phyloP scores from a whole-genome alignment of 2,888 invertebrate genomes.

The Labia minor region DNA sequence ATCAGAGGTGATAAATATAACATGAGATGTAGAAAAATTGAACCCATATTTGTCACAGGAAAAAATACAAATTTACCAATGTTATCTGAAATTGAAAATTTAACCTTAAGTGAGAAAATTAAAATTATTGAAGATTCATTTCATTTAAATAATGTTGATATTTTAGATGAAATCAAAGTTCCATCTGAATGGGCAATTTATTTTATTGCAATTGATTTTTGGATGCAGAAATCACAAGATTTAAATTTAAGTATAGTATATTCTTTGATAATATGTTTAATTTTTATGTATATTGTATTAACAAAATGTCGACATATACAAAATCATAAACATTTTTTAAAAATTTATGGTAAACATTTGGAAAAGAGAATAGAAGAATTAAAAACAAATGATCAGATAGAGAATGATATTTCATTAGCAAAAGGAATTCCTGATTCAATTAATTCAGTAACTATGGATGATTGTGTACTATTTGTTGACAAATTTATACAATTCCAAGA shows the following conservation, averaged over 20 bases:
- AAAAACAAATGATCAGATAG: conserved; percentile 27
- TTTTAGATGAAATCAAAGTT: not conserved
- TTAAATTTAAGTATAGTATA: not conserved
- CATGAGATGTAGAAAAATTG: not conserved
- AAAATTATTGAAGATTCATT: conserved; percentile 18
- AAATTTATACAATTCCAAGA: conserved; percentile 48
- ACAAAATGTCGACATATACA: not conserved
- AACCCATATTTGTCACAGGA: not conserved
- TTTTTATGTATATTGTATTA: not conserved
- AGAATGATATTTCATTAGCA: conserved; percentile 23
- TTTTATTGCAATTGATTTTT: not conserved
- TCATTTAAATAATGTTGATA: not conserved
- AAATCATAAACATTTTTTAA: not conserved
- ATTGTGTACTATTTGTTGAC: conserved; percentile 48
- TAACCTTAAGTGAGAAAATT: conserved; percentile 32
- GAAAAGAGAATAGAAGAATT: conserved; percentile 17
- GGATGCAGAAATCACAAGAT: not conserved
- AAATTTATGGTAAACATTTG: not conserved
- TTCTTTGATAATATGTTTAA: not conserved
- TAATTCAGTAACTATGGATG: conserved; percentile 43
- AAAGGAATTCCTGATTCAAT: conserved; percentile 37
- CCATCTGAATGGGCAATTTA: not conserved
- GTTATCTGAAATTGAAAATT: conserved; percentile 28
- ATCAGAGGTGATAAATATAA: not conserved
- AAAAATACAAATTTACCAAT: not conserved